Conservation (phyloP, 2,113 vertebrate genomes). For the Tenrec ecaudatus region DNA sequence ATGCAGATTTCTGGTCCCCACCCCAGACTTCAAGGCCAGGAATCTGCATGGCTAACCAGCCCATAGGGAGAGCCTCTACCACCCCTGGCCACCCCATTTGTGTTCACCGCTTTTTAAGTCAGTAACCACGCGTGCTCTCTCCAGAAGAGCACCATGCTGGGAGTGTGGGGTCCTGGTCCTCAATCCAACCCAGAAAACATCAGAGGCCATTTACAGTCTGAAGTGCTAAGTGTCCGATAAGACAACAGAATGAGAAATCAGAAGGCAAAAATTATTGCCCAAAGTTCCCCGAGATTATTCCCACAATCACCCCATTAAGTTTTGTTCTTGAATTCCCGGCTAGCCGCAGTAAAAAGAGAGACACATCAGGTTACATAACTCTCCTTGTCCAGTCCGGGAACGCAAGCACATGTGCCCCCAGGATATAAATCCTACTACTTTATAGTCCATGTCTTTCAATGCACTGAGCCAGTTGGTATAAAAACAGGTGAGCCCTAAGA, state of each 20-base stretch:
- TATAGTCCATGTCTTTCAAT: not conserved
- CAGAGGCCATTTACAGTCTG: not conserved
- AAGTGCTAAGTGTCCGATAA: not conserved
- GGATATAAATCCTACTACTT: not conserved
- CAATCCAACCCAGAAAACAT: not conserved
- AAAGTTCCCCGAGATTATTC: not conserved
- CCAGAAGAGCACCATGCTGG: not conserved
- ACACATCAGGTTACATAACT: not conserved
- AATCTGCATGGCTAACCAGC: not conserved
- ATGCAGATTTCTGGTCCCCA: conserved; percentile 13
- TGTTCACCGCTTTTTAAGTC: not conserved
- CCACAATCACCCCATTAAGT: not conserved
- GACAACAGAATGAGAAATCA: conserved; percentile 15
- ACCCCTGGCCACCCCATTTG: not conserved
- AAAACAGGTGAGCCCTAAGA: not conserved
- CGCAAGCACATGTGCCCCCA: not conserved
- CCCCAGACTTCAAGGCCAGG: not conserved
- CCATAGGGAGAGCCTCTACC: not conserved
- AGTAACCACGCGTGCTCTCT: not conserved
- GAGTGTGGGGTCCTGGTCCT: not conserved
- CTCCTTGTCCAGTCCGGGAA: not conserved
- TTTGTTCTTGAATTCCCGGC: conserved; percentile 40
- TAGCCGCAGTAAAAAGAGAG: conserved; percentile 5
- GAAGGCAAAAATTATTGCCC: not conserved
- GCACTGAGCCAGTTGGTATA: not conserved